These are phyloP conservation scores for Drosophila tristis DNA, from an alignment of 1,140 invertebrate genomes.

Conservation along the genomic window DNA sequence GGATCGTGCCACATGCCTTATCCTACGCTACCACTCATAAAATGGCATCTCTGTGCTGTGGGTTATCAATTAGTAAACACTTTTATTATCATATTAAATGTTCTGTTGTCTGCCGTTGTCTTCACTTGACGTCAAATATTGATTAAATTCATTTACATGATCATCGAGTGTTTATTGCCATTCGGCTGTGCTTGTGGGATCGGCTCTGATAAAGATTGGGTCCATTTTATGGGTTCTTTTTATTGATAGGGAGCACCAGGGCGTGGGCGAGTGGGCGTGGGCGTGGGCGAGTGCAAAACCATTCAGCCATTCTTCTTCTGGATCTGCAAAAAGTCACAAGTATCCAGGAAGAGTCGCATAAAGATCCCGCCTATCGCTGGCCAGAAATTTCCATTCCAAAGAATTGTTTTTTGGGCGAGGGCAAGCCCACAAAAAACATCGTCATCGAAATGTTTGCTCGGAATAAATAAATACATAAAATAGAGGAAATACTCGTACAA, in stretches of 20 bases:
- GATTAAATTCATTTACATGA: conserved; percentile 69
- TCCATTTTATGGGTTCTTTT: conserved; percentile 32
- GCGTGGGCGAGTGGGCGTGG: conserved; percentile 11
- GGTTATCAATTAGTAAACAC: conserved; percentile 62
- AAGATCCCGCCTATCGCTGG: conserved; percentile 1
- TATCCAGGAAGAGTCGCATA: too few relatives aligned
- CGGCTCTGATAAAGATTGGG: conserved; percentile 35
- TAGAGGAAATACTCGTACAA: conserved; percentile 56
- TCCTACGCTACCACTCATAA: conserved; percentile 24
- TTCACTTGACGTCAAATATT: conserved; percentile 66
- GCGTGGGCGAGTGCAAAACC: conserved; percentile 21
- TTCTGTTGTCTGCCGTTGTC: conserved; percentile 63
- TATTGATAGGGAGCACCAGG: not conserved
- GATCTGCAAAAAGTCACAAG: too few relatives aligned
- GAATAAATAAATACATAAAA: conserved; percentile 69
- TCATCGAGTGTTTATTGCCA: conserved; percentile 51
- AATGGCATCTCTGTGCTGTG: conserved; percentile 19
- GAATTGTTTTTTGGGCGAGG: conserved; percentile 22
- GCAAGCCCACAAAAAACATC: conserved; percentile 66
- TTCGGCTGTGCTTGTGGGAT: conserved; percentile 18
- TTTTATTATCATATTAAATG: conserved; percentile 76
- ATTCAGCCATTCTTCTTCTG: not conserved
- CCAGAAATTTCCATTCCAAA: conserved; percentile 65
- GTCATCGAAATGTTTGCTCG: conserved; percentile 75
- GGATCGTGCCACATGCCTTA: conserved; percentile 1